phyloP scores from a whole-genome alignment of 2,113 vertebrate genomes.

The Mustelus asterias region DNA sequence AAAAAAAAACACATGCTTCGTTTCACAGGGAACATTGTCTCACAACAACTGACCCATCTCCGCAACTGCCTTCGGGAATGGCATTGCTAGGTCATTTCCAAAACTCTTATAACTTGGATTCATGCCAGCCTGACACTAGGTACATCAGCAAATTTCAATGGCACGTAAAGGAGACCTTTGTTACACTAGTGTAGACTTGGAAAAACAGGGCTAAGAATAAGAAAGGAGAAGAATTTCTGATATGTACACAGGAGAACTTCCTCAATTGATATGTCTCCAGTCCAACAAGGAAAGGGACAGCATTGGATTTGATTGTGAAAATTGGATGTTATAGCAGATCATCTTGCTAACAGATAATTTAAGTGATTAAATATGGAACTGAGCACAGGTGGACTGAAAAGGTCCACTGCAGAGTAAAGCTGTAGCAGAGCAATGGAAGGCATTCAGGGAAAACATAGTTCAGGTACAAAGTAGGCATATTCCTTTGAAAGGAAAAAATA shows the following conservation, averaged over 20 bases:
- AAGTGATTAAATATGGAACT: neutral
- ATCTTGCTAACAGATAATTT: neutral
- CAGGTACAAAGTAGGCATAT: neutral
- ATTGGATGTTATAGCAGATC: neutral
- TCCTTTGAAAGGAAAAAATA: neutral
- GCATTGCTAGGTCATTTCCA: neutral
- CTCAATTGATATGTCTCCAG: neutral
- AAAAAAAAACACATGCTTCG: neutral
- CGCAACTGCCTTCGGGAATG: neutral
- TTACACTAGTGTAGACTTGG: neutral
- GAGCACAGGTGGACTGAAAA: neutral
- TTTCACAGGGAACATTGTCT: neutral
- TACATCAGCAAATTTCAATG: neutral
- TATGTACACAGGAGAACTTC: neutral
- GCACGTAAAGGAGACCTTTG: neutral
- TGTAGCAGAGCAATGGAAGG: too few relatives aligned
- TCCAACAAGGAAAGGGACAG: neutral
- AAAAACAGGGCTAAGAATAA: neutral
- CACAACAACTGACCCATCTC: neutral
- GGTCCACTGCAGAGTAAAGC: neutral
- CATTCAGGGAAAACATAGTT: neutral
- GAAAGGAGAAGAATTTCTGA: neutral
- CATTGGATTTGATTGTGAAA: too few relatives aligned
- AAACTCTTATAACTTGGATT: neutral
- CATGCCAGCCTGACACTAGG: neutral